Conservation (phyloP, 2,113 vertebrate species). For the Pycnonotus jocosus region DNA sequence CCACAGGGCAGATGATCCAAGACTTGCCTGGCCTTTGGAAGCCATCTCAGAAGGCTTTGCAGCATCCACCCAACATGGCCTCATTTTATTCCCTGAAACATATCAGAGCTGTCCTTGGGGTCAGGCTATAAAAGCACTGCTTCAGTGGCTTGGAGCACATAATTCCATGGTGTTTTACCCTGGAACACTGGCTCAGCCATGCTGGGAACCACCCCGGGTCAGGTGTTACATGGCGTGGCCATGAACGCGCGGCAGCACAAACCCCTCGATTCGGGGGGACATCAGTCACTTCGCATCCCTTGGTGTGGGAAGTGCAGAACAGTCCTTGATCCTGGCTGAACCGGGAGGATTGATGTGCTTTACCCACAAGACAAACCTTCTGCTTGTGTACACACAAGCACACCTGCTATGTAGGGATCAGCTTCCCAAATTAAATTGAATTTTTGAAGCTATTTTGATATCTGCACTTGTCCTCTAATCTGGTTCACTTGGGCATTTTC, state of each 20-base stretch:
- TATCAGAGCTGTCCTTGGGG: background rate
- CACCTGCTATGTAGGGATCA: background rate
- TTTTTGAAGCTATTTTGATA: background rate
- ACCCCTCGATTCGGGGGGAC: accelerated
- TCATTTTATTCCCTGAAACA: background rate
- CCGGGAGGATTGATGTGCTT: background rate
- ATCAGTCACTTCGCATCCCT: background rate
- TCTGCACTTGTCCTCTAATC: background rate
- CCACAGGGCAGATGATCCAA: background rate
- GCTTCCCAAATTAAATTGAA: background rate
- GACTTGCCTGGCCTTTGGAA: background rate
- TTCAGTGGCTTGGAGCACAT: background rate
- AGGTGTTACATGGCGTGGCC: background rate
- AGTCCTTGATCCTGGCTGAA: constrained; percentile 12
- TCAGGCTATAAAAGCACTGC: background rate
- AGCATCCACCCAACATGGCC: background rate
- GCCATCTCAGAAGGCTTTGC: background rate
- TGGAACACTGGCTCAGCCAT: background rate
- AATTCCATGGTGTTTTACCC: background rate
- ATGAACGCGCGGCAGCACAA: background rate
- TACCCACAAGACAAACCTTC: background rate
- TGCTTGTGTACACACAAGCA: background rate
- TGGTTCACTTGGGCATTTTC: background rate
- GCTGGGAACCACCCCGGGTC: background rate
- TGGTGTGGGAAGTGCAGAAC: background rate